A percentile compares a stretch with the other conserved stretches of the same genome.
phyloP scores from a whole-genome alignment of 2,888 invertebrate species.

The Dasysyrphus tricinctus region DNA sequence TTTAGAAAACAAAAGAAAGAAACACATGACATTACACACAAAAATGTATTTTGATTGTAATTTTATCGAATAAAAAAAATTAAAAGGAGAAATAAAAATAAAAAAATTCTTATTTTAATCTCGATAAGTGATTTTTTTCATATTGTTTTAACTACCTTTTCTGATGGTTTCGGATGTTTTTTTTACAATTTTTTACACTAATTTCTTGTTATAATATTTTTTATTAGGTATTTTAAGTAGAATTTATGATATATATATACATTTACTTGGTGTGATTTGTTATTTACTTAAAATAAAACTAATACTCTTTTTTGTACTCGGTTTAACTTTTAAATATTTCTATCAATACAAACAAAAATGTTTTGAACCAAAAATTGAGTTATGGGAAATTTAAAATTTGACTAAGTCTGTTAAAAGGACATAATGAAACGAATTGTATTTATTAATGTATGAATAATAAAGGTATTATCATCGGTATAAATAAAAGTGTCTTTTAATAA shows the following conservation, averaged over 20 bases:
- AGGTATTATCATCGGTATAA: constrained; percentile 74
- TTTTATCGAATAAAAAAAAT: constrained; percentile 57
- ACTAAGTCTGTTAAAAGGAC: constrained; percentile 73
- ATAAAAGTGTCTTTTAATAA: neutral
- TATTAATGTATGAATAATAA: constrained; percentile 76
- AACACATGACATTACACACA: constrained; percentile 63
- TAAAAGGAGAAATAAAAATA: constrained; percentile 29
- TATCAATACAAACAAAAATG: constrained; percentile 44
- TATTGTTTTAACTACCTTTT: constrained; percentile 47
- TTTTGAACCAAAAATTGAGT: constrained; percentile 54
- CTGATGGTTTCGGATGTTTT: constrained; percentile 67
- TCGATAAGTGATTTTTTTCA: constrained; percentile 40
- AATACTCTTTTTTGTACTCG: constrained; percentile 67
- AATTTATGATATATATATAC: constrained; percentile 40
- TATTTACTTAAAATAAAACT: constrained; percentile 59
- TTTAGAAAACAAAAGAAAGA: constrained; percentile 48
- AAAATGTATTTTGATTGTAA: constrained; percentile 69
- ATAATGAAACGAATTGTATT: constrained; percentile 77
- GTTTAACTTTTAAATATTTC: constrained; percentile 58
- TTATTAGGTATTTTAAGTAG: constrained; percentile 34
- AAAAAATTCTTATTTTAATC: constrained; percentile 29
- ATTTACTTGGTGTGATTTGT: constrained; percentile 71
- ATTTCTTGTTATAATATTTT: constrained; percentile 24
- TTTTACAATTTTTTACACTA: constrained; percentile 25
- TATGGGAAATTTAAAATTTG: constrained; percentile 70